Conservation (phyloP, 2,113 vertebrate genomes). For the Catharus minimus region DNA sequence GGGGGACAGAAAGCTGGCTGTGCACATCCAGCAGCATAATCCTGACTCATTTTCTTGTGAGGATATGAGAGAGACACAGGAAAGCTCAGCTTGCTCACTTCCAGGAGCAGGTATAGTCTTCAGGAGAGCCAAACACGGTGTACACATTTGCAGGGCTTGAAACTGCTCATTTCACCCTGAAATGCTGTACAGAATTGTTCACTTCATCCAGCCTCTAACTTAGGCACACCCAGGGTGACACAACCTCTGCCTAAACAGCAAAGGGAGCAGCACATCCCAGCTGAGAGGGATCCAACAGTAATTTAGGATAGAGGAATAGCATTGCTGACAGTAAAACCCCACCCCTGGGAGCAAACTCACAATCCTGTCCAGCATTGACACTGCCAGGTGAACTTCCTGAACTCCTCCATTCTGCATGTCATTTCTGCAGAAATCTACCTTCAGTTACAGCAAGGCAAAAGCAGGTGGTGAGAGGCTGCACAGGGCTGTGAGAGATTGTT, state of each 20-base stretch:
- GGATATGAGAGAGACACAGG: background rate
- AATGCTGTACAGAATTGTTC: background rate
- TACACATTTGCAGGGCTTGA: background rate
- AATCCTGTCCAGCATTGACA: background rate
- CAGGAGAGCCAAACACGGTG: background rate
- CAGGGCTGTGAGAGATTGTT: conserved; percentile 1
- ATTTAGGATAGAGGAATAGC: background rate
- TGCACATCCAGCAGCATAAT: background rate
- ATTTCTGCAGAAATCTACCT: background rate
- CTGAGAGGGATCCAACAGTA: background rate
- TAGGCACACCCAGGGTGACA: background rate
- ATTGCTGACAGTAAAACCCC: background rate
- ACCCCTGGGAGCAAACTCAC: background rate
- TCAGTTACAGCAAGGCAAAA: background rate
- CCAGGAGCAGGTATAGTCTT: background rate
- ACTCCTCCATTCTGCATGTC: conserved; percentile 14
- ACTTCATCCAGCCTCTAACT: background rate
- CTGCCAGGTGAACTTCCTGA: background rate
- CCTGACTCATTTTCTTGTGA: background rate
- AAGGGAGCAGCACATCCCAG: background rate
- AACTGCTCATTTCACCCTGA: background rate
- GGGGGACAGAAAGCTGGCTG: background rate
- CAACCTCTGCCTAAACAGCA: background rate
- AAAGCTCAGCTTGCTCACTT: background rate
- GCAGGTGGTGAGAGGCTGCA: background rate